A percentile compares a stretch with the other conserved stretches of the same genome.
Conservation (phyloP, 2,888 invertebrate genomes). For the Trisateles emortualis region DNA sequence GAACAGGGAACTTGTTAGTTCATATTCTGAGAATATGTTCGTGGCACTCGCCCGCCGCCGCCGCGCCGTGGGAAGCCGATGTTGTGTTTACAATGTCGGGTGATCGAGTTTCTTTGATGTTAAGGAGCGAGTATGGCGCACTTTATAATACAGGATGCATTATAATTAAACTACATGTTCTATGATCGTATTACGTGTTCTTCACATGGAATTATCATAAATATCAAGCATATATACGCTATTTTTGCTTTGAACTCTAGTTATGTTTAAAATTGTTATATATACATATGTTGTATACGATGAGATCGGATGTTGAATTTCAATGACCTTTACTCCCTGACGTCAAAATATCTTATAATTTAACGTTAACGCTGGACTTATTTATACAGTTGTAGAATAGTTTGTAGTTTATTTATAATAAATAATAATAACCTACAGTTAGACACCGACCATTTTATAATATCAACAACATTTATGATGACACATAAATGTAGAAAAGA, state of each 20-base stretch:
- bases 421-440: constrained; percentile 16
- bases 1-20: constrained; percentile 54
- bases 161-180: constrained; percentile 34
- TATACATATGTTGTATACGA: not conserved
- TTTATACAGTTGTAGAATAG: constrained; percentile 11
- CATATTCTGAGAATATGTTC: constrained; percentile 53
- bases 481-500: constrained; percentile 20
- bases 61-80: constrained; percentile 37
- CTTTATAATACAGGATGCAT: constrained; percentile 47
- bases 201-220: not conserved
- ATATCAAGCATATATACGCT: not conserved
- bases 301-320: constrained; percentile 5
- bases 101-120: constrained; percentile 59
- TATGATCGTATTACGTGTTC: constrained; percentile 7
- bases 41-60: constrained; percentile 26
- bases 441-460: constrained; percentile 18
- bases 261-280: not conserved
- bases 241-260: constrained; percentile 2
- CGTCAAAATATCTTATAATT: constrained; percentile 17
- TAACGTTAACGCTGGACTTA: constrained; percentile 16
- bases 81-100: constrained; percentile 52
- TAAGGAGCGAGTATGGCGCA: constrained; percentile 41
- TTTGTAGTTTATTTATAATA: constrained; percentile 20
- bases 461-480: constrained; percentile 27
- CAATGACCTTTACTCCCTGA: constrained; percentile 30